Evolutionary conservation across 30 jellyfish, hydroid and myxozoan genomes (phyloP), one percentile per base, ranked within the genome.

Genomic region (Mastigias papua): DNA sequence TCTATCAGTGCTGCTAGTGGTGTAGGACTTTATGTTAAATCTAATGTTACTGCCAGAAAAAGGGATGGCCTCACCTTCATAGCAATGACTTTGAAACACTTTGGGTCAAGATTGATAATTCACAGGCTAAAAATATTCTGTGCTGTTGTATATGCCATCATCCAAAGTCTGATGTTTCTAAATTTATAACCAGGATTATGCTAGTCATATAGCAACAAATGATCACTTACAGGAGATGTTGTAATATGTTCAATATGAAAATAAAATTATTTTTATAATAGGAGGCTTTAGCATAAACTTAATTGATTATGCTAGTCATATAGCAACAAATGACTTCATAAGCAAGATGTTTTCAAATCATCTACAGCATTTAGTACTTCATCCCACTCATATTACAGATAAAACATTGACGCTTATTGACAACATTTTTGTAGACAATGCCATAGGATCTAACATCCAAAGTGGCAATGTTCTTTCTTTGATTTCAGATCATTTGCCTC

Each of bases 21-120:
- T 80, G 91, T 80, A 31, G 91, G 91, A n/a, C 26, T 80, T 69
- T 80, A 80, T 80, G 91, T 80, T 22, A 80, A 57, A 80, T 80
- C 91, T 80, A 62, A 61, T 42, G 32, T 63, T 63, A 51, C 81
- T 13, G 91, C 82, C 62, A 67, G 67, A 3, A 80, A 80, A 48
- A 65, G 91, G 73, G 83, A 32, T 37, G 67, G 62, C 32, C 91
- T 80, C 78, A 7, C 70, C 28, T 17, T 58, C 23, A 82, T 29
- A n/a, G n/a, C 35, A 22, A 29, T 20, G 88, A 76, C 21, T 76
- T 58, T 80, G 58, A 80, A 48, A 62, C 73, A 11, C 46, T 80
- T 33, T 60, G 91, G 91, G 67, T 80, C 67, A 83, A 80, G 57
- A 80, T 80, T 27, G 80, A 28, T 16, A 80, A 80, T 37, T 27